A percentile compares a stretch with the other conserved stretches of the same genome.
Conservation (phyloP, 2,888 invertebrate genomes). For the Trissolcus brochymenae region DNA sequence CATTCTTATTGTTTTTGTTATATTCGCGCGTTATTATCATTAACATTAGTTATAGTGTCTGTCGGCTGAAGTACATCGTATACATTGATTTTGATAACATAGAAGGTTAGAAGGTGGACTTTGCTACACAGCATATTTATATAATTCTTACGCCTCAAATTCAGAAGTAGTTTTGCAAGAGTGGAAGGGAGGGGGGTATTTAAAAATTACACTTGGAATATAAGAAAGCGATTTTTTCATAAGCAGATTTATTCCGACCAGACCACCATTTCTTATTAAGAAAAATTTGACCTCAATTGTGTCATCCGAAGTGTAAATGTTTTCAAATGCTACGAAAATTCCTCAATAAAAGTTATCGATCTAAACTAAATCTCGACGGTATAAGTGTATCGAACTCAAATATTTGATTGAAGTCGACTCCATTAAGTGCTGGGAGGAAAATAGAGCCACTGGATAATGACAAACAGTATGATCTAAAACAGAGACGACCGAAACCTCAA, state of each 20-base stretch:
- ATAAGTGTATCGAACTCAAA: background rate
- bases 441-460: background rate
- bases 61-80: slow-evolving; percentile 27
- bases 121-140: too few relatives aligned
- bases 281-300: background rate
- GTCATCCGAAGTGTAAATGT: too few relatives aligned
- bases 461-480: background rate
- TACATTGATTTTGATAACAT: slow-evolving; percentile 29
- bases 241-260: background rate
- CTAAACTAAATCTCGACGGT: background rate
- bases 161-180: too few relatives aligned
- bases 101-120: slow-evolving; percentile 11
- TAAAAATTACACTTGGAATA: too few relatives aligned
- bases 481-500: slow-evolving; percentile 6
- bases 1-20: slow-evolving; percentile 28
- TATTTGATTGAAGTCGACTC: background rate
- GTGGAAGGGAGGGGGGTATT: too few relatives aligned
- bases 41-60: slow-evolving; percentile 25
- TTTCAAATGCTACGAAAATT: too few relatives aligned
- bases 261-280: background rate
- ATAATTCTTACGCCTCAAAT: too few relatives aligned
- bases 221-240: too few relatives aligned
- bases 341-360: background rate
- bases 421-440: background rate
- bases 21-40: slow-evolving; percentile 31